Conservation (phyloP, 2,888 invertebrate species). For the Malthinus flaveolus region DNA sequence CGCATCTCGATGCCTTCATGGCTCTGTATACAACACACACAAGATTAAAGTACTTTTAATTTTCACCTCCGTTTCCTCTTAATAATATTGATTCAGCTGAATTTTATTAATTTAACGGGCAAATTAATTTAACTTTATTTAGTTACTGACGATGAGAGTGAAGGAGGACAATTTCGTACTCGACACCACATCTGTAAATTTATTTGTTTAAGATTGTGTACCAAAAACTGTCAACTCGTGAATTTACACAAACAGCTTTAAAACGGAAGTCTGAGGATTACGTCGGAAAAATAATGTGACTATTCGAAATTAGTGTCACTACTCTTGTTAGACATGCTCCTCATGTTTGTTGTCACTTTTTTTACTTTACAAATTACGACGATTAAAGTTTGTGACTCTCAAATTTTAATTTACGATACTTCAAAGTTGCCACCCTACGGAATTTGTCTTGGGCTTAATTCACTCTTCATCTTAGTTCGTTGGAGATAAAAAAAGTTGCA, state of each 20-base stretch:
- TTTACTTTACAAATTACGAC: not conserved
- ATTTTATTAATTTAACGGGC: slow-evolving; percentile 1
- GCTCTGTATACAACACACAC: slow-evolving; percentile 26
- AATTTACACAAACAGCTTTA: slow-evolving; percentile 23
- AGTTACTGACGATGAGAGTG: slow-evolving; percentile 1
- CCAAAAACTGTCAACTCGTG: slow-evolving; percentile 23
- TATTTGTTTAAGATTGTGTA: slow-evolving; percentile 21
- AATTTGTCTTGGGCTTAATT: too few species aligned
- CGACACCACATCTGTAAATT: slow-evolving; percentile 23
- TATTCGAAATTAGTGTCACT: slow-evolving; percentile 23
- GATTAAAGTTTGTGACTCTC: not conserved
- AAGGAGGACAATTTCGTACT: not conserved
- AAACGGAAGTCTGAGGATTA: slow-evolving; percentile 23
- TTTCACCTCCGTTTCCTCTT: slow-evolving; percentile 25
- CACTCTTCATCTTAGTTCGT: too few species aligned
- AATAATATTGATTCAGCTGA: slow-evolving; percentile 10
- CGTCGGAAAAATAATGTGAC: slow-evolving; percentile 20
- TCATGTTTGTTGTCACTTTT: slow-evolving; percentile 2
- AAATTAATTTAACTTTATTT: slow-evolving; percentile 2
- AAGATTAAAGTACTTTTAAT: slow-evolving; percentile 22
- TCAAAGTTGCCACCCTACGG: too few species aligned
- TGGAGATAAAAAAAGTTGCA: too few species aligned
- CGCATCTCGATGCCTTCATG: slow-evolving; percentile 39
- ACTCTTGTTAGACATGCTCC: slow-evolving; percentile 4
- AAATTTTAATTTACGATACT: too few species aligned